Base-by-base conservation (phyloP, 2,797 vertebrate species). In the Odontamblyopus rebecca region DNA sequence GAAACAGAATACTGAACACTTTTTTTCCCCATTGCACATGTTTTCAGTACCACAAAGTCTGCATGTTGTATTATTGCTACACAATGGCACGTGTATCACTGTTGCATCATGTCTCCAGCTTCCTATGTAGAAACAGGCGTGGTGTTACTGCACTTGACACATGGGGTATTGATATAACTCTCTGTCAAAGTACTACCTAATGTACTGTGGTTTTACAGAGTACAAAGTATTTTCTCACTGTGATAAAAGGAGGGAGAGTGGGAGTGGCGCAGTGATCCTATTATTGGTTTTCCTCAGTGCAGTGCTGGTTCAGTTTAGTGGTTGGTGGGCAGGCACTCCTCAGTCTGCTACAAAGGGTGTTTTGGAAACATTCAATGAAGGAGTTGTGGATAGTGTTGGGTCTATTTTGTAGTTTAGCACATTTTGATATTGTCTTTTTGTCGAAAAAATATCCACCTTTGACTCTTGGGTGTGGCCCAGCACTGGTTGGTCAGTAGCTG, bases 111-210 rank as follows among this genome's bases (percentile, higher is more conserved):
- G 62, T 29, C 61, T 8, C 30, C 48, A 30, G 13, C 15, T 7
- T 50, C 19, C 54, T n/a, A 29, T 61, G 44, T 69, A 6, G 26
- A 60, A 75, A 67, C n/a, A 29, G 27, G 57, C 59, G 69, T 70
- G 59, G 53, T 60, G 30, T 44, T 23, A 56, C 26, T 69, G 26
- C 61, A 19, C 11, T 8, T n/a, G 19, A 2, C 2, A 13, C 44
- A 23, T 54, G 53, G 19, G 19, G 7, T 19, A 53, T 53, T 53
- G 51, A 53, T 53, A n/a, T 53, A n/a, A 6, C 19, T 2, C 53
- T 0, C n/a, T n/a, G 53, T 54, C 18, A n/a, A 54, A 54, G 6
- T 54, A 54, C 7, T 9, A 23, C 53, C n/a, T n/a, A 54, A 54
- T n/a, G 53, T 5, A 48, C 44, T 48, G 15, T n/a, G 23, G 53